phyloP scores from a whole-genome alignment of 2,113 vertebrate genomes.

The Mobula birostris region DNA sequence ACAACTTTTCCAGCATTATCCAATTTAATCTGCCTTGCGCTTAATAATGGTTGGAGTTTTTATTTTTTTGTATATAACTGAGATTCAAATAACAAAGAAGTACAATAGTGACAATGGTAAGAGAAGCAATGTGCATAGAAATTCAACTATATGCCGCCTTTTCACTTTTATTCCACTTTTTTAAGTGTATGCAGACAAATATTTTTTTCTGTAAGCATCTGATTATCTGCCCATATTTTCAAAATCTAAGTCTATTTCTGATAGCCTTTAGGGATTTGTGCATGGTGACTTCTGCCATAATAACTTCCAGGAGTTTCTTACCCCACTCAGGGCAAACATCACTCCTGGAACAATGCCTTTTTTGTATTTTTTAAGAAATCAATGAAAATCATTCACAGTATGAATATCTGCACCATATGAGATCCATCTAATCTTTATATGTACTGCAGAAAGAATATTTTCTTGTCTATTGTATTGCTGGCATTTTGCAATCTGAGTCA shows the following conservation, averaged over 20 bases:
- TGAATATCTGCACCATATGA: conserved; percentile 5
- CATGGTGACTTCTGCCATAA: background rate
- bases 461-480: background rate
- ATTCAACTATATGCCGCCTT: background rate
- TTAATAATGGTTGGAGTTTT: background rate
- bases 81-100: background rate
- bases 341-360: background rate
- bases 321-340: background rate
- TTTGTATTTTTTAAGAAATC: background rate
- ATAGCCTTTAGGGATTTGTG: background rate
- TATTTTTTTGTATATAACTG: background rate
- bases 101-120: background rate
- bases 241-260: background rate
- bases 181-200: background rate
- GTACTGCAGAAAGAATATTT: background rate
- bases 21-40: too few relatives aligned
- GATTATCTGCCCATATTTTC: background rate
- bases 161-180: background rate
- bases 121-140: background rate
- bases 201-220: background rate
- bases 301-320: background rate
- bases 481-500: background rate
- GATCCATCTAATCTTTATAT: background rate
- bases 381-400: background rate
- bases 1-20: too few relatives aligned